Base-by-base conservation (phyloP, 2,888 invertebrate genomes). In the Sinodicranocentrus sp. region DNA sequence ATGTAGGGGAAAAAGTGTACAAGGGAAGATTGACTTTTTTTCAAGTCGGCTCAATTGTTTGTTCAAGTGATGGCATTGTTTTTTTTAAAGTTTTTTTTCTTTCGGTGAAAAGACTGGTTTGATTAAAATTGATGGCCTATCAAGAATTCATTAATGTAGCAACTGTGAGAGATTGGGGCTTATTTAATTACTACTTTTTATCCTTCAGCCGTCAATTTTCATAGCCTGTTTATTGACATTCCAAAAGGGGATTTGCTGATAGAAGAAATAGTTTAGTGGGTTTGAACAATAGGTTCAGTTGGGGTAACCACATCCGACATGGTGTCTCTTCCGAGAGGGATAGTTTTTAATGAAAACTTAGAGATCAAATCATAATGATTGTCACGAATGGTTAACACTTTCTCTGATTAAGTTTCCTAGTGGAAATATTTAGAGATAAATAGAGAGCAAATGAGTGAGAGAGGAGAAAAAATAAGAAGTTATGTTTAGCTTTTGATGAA, bases 121-220 rank as follows among this genome's bases (percentile, higher is more conserved):
- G 65, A 76, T 67, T 63, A 67, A 26, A 65, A 39, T 54, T 54
- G 67, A 54, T 76, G 21, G 67, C 21, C 23, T 33, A 65, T 54
- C 44, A 63, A 75, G 63, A 23, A 63, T 72, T 72, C 54, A 72
- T 33, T 33, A 68, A 26, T 19, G 54, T 33, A 44, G 21, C 72
- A 39, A 33, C 43, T 19, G 23, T 10, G 15, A 21, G 6, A 25
- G 21, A 67, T 54, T 67, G 39, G 54, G 65, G 65, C 48, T 67
- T 65, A 76, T 76, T 76, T 76, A 76, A 76, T 76, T 76, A 76
- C 76, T 65, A 67, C 44, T 25, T 65, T 76, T 54, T 54, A 65
- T 73, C 73, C n/a, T 76, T 25, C 48, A 63, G 43, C 73, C 59
- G 54, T 54, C 67, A 76, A 28, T 52, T 76, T 76, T 76, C 65